These are phyloP conservation scores for Aporophyla nigra DNA, from an alignment of 2,888 invertebrate species.

Conservation along the genomic window DNA sequence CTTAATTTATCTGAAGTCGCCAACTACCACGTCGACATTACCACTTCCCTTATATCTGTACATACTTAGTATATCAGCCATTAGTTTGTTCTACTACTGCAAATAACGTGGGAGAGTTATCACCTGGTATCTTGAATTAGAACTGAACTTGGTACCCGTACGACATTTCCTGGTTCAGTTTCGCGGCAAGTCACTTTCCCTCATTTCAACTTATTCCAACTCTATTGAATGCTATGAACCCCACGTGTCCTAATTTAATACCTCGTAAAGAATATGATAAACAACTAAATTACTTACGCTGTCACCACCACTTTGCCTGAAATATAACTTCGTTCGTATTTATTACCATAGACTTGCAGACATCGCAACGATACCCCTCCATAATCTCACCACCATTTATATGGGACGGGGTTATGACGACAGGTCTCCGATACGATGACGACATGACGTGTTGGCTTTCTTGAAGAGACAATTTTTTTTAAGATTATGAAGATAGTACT, in stretches of 20 bases:
- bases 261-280: conserved; percentile 2
- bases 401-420: conserved; percentile 21
- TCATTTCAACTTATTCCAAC: neutral
- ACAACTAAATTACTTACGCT: neutral
- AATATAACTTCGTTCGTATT: conserved; percentile 25
- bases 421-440: neutral
- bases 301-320: conserved; percentile 19
- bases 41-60: neutral
- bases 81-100: neutral
- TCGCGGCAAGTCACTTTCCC: neutral
- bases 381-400: conserved; percentile 19
- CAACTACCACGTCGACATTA: neutral
- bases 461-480: neutral
- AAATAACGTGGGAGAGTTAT: neutral
- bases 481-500: neutral
- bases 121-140: conserved; percentile 2
- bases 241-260: neutral
- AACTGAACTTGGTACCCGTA: neutral
- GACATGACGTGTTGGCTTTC: neutral
- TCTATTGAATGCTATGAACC: neutral
- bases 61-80: neutral
- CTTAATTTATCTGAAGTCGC: neutral
- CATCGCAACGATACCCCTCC: conserved; percentile 17
- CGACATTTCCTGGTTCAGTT: neutral
- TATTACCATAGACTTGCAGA: conserved; percentile 44